phyloP scores from a whole-genome alignment of 2,113 vertebrate species.

The Cettia cetti region DNA sequence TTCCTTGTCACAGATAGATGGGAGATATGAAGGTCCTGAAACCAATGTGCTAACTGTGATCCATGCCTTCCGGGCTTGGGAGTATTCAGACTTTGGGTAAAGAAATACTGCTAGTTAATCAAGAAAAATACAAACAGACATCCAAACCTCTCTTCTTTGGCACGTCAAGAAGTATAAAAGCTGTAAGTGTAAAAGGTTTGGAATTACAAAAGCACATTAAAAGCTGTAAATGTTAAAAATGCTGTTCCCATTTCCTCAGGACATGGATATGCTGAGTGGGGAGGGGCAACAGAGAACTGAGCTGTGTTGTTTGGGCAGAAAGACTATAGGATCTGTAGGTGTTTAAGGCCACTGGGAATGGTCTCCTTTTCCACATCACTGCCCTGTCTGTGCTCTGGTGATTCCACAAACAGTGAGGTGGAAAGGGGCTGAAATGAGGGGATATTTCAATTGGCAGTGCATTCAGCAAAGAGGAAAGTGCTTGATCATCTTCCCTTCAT shows the following conservation, averaged over 20 bases:
- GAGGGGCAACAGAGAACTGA: neutral
- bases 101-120: neutral
- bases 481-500: neutral
- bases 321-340: neutral
- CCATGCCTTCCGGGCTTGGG: neutral
- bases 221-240: neutral
- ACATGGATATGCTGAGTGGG: neutral
- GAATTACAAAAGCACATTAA: neutral
- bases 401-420: neutral
- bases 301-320: neutral
- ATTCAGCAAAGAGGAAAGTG: neutral
- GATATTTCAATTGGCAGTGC: neutral
- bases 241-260: neutral
- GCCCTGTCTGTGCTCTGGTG: neutral
- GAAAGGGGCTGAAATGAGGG: neutral
- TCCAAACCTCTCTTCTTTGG: constrained; percentile 27
- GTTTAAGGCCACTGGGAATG: neutral
- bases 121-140: neutral
- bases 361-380: neutral
- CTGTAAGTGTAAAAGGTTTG: neutral
- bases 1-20: neutral
- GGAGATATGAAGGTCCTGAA: neutral
- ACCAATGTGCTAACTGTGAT: neutral
- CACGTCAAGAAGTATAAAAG: constrained; percentile 11
- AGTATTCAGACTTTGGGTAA: neutral